Percentiles rank a stretch among this genome's conserved stretches.
phyloP scores from a whole-genome alignment of 2,888 invertebrate species.

The Chrysina gloriosa region DNA sequence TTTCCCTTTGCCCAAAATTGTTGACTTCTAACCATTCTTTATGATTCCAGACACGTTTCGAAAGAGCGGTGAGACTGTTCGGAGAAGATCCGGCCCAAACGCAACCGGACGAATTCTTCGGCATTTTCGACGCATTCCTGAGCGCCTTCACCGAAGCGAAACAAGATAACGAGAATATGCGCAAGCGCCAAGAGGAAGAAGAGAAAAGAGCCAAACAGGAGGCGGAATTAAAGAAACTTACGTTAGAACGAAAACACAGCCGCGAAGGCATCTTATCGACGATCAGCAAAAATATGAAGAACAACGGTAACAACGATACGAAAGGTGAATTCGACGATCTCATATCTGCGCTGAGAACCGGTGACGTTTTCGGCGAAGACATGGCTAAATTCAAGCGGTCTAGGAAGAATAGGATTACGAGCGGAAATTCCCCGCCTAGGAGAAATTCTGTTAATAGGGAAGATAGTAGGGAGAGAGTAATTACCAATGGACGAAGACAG shows the following conservation, averaged over 20 bases:
- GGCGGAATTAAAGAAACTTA: conserved; percentile 88
- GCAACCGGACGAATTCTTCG: conserved; percentile 94
- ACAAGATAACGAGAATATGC: conserved; percentile 88
- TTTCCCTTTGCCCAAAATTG: no score
- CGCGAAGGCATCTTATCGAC: conserved; percentile 81
- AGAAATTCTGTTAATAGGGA: conserved; percentile 74
- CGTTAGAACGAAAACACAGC: conserved; percentile 86
- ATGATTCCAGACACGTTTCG: conserved; percentile 73
- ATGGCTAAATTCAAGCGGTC: conserved; percentile 91
- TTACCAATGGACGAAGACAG: conserved; percentile 63
- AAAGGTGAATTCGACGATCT: conserved; percentile 96
- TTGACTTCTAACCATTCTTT: not conserved
- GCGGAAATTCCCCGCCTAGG: conserved; percentile 73
- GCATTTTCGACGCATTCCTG: conserved; percentile 90
- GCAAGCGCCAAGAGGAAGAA: conserved; percentile 87
- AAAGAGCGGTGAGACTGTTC: conserved; percentile 87
- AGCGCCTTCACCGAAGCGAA: conserved; percentile 84
- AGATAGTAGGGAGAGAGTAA: conserved; percentile 76
- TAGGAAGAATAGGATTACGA: conserved; percentile 73
- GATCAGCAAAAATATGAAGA: conserved; percentile 77
- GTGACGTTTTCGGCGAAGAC: conserved; percentile 95
- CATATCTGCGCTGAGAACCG: conserved; percentile 93
- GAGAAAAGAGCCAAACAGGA: conserved; percentile 89
- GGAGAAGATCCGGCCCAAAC: conserved; percentile 88
- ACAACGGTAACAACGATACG: conserved; percentile 71